Percentiles rank a stretch among this genome's conserved stretches.
These are phyloP conservation scores for Gymnocypris eckloni DNA, from an alignment of 2,797 vertebrate species.

Conservation along the genomic window DNA sequence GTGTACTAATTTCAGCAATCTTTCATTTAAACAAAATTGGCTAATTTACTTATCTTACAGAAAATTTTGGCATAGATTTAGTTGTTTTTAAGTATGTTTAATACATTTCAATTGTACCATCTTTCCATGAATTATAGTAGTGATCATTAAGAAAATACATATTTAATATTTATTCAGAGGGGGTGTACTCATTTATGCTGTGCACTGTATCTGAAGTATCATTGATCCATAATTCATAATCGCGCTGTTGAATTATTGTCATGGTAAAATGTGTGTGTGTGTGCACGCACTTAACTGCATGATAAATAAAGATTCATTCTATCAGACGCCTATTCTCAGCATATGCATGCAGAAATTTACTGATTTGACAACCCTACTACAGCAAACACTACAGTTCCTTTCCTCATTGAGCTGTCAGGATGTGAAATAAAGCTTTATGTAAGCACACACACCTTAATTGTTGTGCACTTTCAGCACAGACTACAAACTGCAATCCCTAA, in stretches of 20 bases:
- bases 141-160: too few species aligned
- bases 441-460: not conserved
- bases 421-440: conserved; percentile 27
- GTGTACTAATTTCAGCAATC: too few species aligned
- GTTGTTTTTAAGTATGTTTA: too few species aligned
- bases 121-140: too few species aligned
- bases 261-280: not conserved
- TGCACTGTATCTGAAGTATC: not conserved
- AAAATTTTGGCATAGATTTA: too few species aligned
- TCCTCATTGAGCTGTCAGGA: conserved; percentile 4
- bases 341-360: not conserved
- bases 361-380: not conserved
- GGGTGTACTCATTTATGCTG: too few species aligned
- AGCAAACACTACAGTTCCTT: not conserved
- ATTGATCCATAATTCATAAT: conserved; percentile 30
- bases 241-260: not conserved
- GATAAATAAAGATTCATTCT: not conserved
- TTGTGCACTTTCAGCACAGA: conserved; percentile 1
- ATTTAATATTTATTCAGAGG: too few species aligned
- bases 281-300: not conserved
- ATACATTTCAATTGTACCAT: too few species aligned
- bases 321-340: not conserved
- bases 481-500: not conserved
- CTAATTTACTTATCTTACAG: too few species aligned
- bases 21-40: too few species aligned